Base-by-base conservation (phyloP, 1,140 invertebrate species). In the Thalassaphorura encarpata region DNA sequence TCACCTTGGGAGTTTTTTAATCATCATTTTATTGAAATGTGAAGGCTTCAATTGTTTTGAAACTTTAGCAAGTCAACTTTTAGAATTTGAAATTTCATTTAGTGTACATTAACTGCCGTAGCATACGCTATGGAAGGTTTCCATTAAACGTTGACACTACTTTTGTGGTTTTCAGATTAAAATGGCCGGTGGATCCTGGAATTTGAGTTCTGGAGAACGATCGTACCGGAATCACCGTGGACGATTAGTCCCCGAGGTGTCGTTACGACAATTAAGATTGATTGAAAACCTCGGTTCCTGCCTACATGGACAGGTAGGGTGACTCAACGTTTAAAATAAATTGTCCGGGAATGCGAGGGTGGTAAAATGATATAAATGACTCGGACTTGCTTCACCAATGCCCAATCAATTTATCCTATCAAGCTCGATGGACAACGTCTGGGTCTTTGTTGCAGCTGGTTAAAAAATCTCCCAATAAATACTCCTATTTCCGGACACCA, bases 251-350 rank as follows among this genome's bases (percentile, higher is more conserved):
- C 56, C 62, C 13, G 62, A 64, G 26, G 59, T 64, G 43, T 56
- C 59, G 45, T 60, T 61, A 53, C 52, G 56, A 36, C 62, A 64
- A 64, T 60, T 64, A 61, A 61, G 62, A 64, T 58, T 64, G 54
- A 64, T 64, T 55, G 62, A 64, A 53, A 64, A 61, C 40, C 52
- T 64, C 16, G 62, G 62, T n/a, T 61, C 59, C 36, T 64, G 59
- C 39, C 23, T 59, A 41, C 52, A 56, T 33, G 62, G 62, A 15
- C 62, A 64, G 59, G 62, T 63, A 63, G 54, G 26, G 13, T 16
- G n/a, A 2, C 5, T 16, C 4, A 6, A 18, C 19, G 33, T 19
- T 13, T 42, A 42, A 11, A 46, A 18, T 18, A 6, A 24, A 42
- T 8, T 19, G 26, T 13, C 13, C 6, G 8, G 45, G 24, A 8